Percentiles rank a stretch among this genome's conserved stretches.
These are phyloP conservation scores for Sinopyrophorus schimmeli DNA, from an alignment of 2,888 invertebrate species.

Conservation along the genomic window DNA sequence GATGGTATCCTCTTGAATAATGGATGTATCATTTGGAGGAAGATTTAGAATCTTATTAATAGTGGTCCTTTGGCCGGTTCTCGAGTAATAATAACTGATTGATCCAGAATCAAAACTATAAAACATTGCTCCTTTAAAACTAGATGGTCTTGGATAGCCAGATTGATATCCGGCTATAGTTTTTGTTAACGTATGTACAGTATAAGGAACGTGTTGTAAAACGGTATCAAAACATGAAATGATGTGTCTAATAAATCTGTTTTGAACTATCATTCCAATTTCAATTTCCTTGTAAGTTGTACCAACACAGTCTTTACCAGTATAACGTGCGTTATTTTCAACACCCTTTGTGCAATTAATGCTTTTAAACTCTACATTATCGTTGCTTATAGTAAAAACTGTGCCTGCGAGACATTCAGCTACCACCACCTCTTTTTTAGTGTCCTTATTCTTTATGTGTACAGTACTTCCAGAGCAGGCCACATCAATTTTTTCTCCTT, in stretches of 20 bases:
- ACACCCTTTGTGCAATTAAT: constrained; percentile 55
- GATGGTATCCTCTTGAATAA: constrained; percentile 54
- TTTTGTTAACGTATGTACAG: constrained; percentile 57
- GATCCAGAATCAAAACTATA: constrained; percentile 50
- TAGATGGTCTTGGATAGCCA: constrained; percentile 55
- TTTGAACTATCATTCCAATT: constrained; percentile 59
- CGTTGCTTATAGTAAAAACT: constrained; percentile 31
- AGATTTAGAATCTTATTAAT: constrained; percentile 47
- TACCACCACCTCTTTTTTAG: constrained; percentile 13
- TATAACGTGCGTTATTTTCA: constrained; percentile 53
- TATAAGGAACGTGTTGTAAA: constrained; percentile 59
- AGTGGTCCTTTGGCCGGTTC: constrained; percentile 41
- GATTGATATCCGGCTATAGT: constrained; percentile 57
- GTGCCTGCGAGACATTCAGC: constrained; percentile 35
- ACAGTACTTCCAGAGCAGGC: constrained; percentile 37
- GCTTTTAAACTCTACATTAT: constrained; percentile 48
- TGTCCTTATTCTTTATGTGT: constrained; percentile 21
- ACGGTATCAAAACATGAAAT: constrained; percentile 61
- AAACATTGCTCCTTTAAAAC: constrained; percentile 57
- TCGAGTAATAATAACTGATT: constrained; percentile 47
- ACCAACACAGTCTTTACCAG: constrained; percentile 55
- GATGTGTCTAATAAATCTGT: constrained; percentile 57
- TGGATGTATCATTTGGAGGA: constrained; percentile 45
- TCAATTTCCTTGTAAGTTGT: constrained; percentile 49
- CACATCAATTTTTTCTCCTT: constrained; percentile 30